Evolutionary conservation across 2,113 vertebrate species (phyloP).

Genomic region (Ceratotherium simum): DNA sequence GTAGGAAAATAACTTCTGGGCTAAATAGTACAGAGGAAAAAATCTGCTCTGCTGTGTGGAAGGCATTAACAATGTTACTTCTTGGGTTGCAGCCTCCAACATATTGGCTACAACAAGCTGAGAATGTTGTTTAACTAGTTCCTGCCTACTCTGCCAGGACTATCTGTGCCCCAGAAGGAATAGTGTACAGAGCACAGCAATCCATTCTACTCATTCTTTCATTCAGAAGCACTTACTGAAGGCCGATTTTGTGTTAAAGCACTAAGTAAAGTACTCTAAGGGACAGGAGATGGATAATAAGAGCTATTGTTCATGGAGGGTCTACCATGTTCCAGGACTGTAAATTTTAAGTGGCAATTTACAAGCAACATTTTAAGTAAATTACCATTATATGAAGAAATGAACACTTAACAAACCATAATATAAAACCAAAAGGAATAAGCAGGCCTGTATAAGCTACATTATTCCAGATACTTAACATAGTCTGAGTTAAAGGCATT

Average conservation of each 20-base stretch:
- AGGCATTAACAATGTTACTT: neutral
- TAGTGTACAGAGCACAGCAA: neutral
- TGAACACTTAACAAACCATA: conserved; percentile 34
- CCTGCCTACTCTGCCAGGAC: neutral
- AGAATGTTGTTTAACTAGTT: neutral
- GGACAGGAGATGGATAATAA: conserved; percentile 33
- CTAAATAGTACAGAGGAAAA: neutral
- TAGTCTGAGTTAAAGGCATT: neutral
- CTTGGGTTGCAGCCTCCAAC: neutral
- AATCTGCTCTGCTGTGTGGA: neutral
- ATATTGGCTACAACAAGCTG: neutral
- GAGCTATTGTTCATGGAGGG: conserved; percentile 5
- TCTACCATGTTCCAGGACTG: conserved; percentile 57
- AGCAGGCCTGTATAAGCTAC: neutral
- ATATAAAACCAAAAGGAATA: conserved; percentile 57
- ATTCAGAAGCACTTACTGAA: conserved; percentile 5
- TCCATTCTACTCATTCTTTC: neutral
- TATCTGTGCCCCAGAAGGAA: neutral
- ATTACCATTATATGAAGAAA: conserved; percentile 54
- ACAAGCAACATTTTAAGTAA: conserved; percentile 61
- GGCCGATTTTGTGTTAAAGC: neutral
- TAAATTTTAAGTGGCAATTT: conserved; percentile 66
- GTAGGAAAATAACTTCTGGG: neutral
- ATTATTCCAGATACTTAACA: conserved; percentile 21
- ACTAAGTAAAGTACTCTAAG: neutral